These are phyloP conservation scores for Arbacia lixula DNA, from an alignment of 53 echinoderm and acorn worm genomes.

Conservation along the genomic window DNA sequence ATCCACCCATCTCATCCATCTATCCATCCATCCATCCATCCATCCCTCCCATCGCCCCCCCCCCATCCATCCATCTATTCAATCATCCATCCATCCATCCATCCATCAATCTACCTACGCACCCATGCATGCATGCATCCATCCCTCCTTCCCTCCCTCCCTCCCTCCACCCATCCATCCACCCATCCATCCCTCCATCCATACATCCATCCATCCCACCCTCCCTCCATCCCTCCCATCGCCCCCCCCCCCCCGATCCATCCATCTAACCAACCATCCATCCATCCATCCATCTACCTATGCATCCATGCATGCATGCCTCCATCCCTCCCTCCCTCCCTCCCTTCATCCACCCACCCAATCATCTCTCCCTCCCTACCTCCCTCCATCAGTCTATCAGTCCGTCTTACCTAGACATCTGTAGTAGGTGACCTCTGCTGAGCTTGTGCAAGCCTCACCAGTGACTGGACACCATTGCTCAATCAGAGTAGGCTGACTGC, in stretches of 20 bases:
- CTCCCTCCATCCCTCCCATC: not conserved
- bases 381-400: too few species aligned
- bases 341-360: not conserved
- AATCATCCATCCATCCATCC: too few species aligned
- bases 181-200: too few species aligned
- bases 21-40: too few species aligned
- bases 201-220: too few species aligned
- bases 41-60: too few species aligned
- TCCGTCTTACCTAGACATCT: slow-evolving; percentile 90
- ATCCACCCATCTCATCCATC: too few species aligned
- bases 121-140: too few species aligned
- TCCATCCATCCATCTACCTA: not conserved
- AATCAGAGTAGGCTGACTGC: slow-evolving; percentile 59
- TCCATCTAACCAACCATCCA: not conserved
- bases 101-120: too few species aligned
- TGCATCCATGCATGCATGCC: not conserved
- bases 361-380: not conserved
- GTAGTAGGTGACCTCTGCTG: slow-evolving; percentile 65
- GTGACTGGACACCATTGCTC: slow-evolving; percentile 78
- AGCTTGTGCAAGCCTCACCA: slow-evolving; percentile 71
- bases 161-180: too few species aligned
- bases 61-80: too few species aligned
- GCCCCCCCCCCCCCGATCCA: not conserved
- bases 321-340: not conserved
- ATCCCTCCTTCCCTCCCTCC: too few species aligned